Evolutionary conservation across 2,888 invertebrate species (phyloP).

Genomic region (Tinea pellionella): DNA sequence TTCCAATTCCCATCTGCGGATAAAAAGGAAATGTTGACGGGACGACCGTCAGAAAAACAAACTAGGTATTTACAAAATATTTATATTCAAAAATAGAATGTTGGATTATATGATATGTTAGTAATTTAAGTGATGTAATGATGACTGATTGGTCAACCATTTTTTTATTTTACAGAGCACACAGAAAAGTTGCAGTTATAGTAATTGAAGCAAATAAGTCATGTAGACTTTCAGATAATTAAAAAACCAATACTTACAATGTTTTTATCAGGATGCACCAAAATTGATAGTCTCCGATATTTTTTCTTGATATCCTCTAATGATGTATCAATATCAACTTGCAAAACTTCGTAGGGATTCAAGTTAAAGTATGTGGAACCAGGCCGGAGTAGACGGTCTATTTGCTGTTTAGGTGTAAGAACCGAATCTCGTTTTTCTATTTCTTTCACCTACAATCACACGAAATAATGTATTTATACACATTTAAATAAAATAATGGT

Average conservation of each 20-base stretch:
- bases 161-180: too few species aligned
- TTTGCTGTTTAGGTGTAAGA: constrained; percentile 96
- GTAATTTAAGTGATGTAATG: too few species aligned
- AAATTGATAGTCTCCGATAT: constrained; percentile 94
- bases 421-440: constrained; percentile 98
- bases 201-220: too few species aligned
- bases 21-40: constrained; percentile 67
- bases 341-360: constrained; percentile 94
- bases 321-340: constrained; percentile 89
- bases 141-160: too few species aligned
- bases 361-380: constrained; percentile 99
- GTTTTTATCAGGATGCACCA: constrained; percentile 99
- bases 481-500: not conserved
- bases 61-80: not conserved
- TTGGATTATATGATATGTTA: too few species aligned
- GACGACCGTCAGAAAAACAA: constrained; percentile 42
- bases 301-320: constrained; percentile 96
- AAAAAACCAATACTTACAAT: constrained; percentile 40
- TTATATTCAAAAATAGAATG: not conserved
- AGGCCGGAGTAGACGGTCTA: constrained; percentile 93
- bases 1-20: constrained; percentile 49
- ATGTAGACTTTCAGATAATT: too few species aligned
- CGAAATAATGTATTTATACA: not conserved
- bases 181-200: too few species aligned
- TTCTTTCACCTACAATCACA: constrained; percentile 89